Evolutionary conservation across 2,888 invertebrate genomes (phyloP).

Genomic region (Sipha maydis): DNA sequence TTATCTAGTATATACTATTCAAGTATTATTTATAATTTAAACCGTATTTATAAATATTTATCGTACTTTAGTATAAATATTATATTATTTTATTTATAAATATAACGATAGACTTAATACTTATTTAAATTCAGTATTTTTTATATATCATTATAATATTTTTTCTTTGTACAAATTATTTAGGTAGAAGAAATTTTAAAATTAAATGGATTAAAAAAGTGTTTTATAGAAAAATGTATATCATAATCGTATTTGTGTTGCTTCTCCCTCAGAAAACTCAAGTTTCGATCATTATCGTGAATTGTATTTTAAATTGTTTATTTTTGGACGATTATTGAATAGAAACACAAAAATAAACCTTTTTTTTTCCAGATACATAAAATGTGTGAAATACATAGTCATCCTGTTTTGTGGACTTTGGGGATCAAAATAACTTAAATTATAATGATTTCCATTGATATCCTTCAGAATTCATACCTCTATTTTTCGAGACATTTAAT

Average conservation of each 20-base stretch:
- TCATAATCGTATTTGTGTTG: background rate
- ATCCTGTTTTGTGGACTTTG: constrained; percentile 24
- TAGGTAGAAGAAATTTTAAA: background rate
- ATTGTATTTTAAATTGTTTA: constrained; percentile 15
- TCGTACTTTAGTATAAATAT: no score
- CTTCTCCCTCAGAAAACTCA: background rate
- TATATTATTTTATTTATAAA: no score
- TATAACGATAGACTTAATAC: no score
- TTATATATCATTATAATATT: no score
- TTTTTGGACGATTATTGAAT: constrained; percentile 1
- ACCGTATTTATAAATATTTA: no score
- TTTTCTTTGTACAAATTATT: no score
- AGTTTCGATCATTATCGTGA: background rate
- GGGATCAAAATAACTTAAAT: constrained; percentile 33
- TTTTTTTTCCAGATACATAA: no score
- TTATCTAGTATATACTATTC: no score
- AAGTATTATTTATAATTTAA: no score
- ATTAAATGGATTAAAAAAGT: background rate
- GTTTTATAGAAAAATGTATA: background rate
- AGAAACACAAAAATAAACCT: background rate
- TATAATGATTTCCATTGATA: constrained; percentile 15
- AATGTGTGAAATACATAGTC: background rate
- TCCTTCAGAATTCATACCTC: constrained; percentile 2
- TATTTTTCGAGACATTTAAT: constrained; percentile 1
- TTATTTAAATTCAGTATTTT: no score